Percentiles rank a stretch among this genome's conserved stretches.
These are phyloP conservation scores for Notarius quadriscutis DNA, from an alignment of 2,113 vertebrate genomes.

Conservation along the genomic window DNA sequence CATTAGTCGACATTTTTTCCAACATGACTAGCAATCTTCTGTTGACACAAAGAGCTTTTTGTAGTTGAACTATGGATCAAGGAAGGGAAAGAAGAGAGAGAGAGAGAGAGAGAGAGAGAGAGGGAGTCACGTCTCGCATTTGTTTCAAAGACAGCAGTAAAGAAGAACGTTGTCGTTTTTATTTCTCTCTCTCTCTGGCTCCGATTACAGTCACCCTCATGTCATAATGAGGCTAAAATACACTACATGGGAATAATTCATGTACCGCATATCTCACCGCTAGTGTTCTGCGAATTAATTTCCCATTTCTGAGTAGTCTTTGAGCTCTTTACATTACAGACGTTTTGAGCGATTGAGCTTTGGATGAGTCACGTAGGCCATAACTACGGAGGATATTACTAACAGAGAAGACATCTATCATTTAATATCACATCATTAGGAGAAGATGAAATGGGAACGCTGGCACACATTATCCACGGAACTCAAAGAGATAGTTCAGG, in stretches of 20 bases:
- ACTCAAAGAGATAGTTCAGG: neutral
- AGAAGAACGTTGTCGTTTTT: neutral
- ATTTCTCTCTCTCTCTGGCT: neutral
- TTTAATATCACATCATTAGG: slow-evolving; percentile 46
- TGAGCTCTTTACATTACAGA: slow-evolving; percentile 14
- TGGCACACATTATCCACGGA: neutral
- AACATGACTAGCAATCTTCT: slow-evolving; percentile 47
- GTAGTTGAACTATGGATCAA: slow-evolving; percentile 23
- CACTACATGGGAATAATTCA: slow-evolving; percentile 32
- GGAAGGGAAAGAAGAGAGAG: neutral
- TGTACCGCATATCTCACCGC: slow-evolving; percentile 1
- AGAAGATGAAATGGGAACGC: slow-evolving; percentile 13
- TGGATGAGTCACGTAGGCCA: slow-evolving; percentile 34
- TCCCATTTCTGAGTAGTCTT: slow-evolving; percentile 19
- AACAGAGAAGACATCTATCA: slow-evolving; percentile 42
- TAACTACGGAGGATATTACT: slow-evolving; percentile 34
- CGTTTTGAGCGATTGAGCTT: slow-evolving; percentile 6
- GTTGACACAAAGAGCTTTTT: slow-evolving; percentile 52
- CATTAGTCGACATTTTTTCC: slow-evolving; percentile 27
- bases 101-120: neutral
- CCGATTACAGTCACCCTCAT: slow-evolving; percentile 26
- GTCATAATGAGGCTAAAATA: slow-evolving; percentile 38
- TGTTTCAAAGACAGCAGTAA: neutral
- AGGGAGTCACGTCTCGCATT: slow-evolving; percentile 34
- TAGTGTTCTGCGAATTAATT: slow-evolving; percentile 35